These are phyloP conservation scores for Leucophenga maculata DNA, from an alignment of 2,888 invertebrate genomes.

Conservation along the genomic window DNA sequence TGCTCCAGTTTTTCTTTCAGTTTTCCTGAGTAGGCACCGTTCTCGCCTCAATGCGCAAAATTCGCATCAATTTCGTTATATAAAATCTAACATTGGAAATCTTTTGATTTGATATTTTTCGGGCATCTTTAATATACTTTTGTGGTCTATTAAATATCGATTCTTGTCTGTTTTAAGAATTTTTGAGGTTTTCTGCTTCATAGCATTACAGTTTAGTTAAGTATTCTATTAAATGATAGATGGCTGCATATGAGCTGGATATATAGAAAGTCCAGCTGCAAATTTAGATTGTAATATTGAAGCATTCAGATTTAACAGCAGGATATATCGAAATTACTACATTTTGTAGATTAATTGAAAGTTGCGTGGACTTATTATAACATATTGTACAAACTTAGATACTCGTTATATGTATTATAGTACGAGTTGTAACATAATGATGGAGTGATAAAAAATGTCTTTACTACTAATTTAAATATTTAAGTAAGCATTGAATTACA, in stretches of 20 bases:
- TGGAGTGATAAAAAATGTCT: no score
- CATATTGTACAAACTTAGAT: no score
- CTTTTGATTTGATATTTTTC: conserved; percentile 23
- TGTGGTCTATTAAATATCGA: conserved; percentile 42
- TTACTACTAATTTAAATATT: no score
- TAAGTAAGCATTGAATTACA: no score
- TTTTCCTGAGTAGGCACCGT: conserved; percentile 3
- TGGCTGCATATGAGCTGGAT: background rate
- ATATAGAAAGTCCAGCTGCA: no score
- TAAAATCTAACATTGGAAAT: background rate
- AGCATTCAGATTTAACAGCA: no score
- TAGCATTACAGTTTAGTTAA: conserved; percentile 6
- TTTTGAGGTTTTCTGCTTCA: conserved; percentile 19
- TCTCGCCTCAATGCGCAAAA: conserved; percentile 24
- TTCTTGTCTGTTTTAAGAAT: conserved; percentile 3
- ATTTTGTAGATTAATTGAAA: no score
- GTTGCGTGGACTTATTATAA: background rate
- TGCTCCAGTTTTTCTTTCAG: conserved; percentile 2
- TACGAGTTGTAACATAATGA: no score
- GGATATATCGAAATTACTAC: no score
- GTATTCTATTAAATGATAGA: conserved; percentile 9
- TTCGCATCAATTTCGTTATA: conserved; percentile 26
- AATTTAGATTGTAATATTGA: no score
- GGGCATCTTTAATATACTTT: conserved; percentile 23
- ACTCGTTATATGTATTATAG: no score